These are phyloP conservation scores for Himantopus leucocephalus DNA, from an alignment of 2,113 vertebrate species.

Conservation along the genomic window DNA sequence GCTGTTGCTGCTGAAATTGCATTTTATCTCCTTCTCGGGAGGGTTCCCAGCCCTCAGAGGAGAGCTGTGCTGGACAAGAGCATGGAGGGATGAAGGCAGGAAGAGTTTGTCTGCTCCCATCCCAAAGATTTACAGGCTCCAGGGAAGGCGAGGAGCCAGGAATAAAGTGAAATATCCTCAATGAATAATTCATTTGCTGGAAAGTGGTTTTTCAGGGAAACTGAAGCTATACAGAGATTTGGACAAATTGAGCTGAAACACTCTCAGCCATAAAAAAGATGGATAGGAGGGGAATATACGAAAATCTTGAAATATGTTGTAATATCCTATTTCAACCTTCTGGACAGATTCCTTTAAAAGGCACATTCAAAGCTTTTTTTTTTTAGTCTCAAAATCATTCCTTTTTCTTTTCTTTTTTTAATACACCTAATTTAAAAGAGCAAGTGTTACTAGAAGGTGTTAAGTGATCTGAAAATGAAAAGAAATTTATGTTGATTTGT, in stretches of 20 bases:
- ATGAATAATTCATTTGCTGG: slow-evolving; percentile 45
- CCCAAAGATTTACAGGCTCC: slow-evolving; percentile 9
- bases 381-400: neutral
- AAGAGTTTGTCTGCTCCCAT: neutral
- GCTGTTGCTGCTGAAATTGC: neutral
- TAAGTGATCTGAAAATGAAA: neutral
- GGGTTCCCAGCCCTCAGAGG: neutral
- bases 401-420: neutral
- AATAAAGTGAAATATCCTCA: slow-evolving; percentile 42
- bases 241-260: slow-evolving; percentile 33
- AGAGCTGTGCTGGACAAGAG: neutral
- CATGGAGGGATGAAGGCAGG: neutral
- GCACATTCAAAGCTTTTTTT: neutral
- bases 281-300: neutral
- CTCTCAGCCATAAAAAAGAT: slow-evolving; percentile 39
- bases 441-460: neutral
- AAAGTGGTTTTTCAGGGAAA: slow-evolving; percentile 35
- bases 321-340: slow-evolving; percentile 5
- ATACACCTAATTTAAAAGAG: neutral
- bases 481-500: neutral
- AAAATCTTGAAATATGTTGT: slow-evolving; percentile 2
- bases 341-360: neutral
- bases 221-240: slow-evolving; percentile 22
- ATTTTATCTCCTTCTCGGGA: neutral
- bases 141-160: neutral